Percentiles rank a stretch among this genome's conserved stretches.
Conservation (phyloP, 1,140 invertebrate species). For the Brachionus angularis region DNA sequence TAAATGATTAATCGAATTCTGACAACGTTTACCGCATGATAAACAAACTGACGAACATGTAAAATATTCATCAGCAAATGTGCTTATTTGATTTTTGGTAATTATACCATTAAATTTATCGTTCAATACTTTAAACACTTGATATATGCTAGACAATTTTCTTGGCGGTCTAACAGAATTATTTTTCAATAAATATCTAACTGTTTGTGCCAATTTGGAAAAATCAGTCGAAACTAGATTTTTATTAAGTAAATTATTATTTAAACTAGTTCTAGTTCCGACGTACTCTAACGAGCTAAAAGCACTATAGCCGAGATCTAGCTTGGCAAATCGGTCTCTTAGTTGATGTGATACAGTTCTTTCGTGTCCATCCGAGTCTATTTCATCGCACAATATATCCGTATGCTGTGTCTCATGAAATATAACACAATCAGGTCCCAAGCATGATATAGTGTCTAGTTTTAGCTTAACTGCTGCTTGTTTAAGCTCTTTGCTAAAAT, state of each 20-base stretch:
- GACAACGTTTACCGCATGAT: conserved; percentile 68
- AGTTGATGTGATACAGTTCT: conserved; percentile 62
- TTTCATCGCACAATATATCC: conserved; percentile 51
- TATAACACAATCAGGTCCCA: conserved; percentile 72
- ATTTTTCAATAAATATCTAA: conserved; percentile 65
- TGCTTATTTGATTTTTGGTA: conserved; percentile 62
- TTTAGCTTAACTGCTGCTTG: conserved; percentile 61
- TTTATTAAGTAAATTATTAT: conserved; percentile 17
- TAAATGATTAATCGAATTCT: conserved; percentile 71
- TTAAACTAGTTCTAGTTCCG: conserved; percentile 62
- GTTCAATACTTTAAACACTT: conserved; percentile 69
- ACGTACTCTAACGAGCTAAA: conserved; percentile 70
- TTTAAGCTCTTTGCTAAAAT: conserved; percentile 68
- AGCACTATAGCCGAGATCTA: conserved; percentile 66
- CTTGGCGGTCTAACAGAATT: conserved; percentile 67
- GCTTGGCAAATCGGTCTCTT: conserved; percentile 63
- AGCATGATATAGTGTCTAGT: conserved; percentile 57
- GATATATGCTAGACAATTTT: conserved; percentile 65
- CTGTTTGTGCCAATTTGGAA: conserved; percentile 57
- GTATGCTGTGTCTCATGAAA: conserved; percentile 78
- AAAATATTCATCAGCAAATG: conserved; percentile 76
- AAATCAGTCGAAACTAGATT: conserved; percentile 61
- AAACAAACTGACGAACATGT: conserved; percentile 70
- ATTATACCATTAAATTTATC: conserved; percentile 72
- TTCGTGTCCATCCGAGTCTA: neutral